Percentiles rank a stretch among this genome's conserved stretches.
phyloP scores from a whole-genome alignment of 2,797 vertebrate genomes.

The Danio kyathit region DNA sequence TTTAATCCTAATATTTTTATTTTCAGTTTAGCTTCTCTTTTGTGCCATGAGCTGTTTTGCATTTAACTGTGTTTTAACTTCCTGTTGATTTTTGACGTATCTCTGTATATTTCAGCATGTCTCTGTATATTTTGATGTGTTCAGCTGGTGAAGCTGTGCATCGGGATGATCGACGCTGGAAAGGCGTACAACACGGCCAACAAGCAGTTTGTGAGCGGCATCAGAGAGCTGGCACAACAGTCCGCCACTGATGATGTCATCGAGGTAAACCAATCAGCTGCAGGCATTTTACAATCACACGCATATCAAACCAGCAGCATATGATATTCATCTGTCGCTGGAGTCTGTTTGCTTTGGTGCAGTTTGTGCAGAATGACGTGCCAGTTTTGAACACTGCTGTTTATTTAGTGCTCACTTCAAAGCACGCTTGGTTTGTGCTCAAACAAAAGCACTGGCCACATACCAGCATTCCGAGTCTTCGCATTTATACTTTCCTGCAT shows the following conservation, averaged over 20 bases:
- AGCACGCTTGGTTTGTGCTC: background rate
- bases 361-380: no score
- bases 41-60: background rate
- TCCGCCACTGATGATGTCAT: conserved; percentile 92
- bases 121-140: conserved; percentile 54
- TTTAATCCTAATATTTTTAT: background rate
- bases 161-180: conserved; percentile 96
- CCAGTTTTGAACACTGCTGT: no score
- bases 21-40: background rate
- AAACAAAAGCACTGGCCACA: background rate
- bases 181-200: conserved; percentile 96
- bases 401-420: background rate
- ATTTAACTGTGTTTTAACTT: background rate
- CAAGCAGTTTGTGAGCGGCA: conserved; percentile 95
- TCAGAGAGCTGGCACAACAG: conserved; percentile 94
- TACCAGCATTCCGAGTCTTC: conserved; percentile 61
- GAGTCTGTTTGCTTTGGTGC: no score
- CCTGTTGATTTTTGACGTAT: background rate
- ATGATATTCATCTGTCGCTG: background rate
- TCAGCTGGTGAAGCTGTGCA: conserved; percentile 96
- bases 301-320: background rate
- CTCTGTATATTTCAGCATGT: no score
- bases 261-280: conserved; percentile 81
- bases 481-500: conserved; percentile 57
- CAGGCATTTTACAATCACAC: background rate